Base-by-base conservation (phyloP, 2,888 invertebrate species). In the Cheilosia vernalis region DNA sequence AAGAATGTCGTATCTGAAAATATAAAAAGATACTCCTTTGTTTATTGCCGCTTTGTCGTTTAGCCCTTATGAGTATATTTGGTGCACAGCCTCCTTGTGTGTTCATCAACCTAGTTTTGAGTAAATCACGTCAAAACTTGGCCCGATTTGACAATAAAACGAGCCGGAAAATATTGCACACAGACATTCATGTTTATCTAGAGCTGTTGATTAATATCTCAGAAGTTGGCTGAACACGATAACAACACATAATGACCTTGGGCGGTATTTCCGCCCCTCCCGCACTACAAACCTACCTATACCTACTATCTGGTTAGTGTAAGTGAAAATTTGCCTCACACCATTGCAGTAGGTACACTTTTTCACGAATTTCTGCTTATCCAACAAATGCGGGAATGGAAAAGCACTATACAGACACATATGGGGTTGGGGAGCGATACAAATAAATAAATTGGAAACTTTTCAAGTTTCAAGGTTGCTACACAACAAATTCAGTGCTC, bases 401-500 rank as follows among this genome's bases (percentile, higher is more conserved):
- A 69, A 69, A 56, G 47, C 56, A 56, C 44, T n/a, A 40, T 10
- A 67, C 37, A 56, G 10, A 13, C 4, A 13, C 13, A 37, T 4
- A n/a, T n/a, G 37, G 10, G 4, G 13, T 1, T 37, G 13, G 37
- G 53, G 44, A 67, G 55, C 19, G 33, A 44, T 19, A 67, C 19
- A 67, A 13, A 51, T 21, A 58, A 60, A 37, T 49, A 60, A 60
- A 60, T 37, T 49, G 58, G 49, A 70, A 58, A 60, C 13, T 49
- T 47, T 70, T 60, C 70, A 58, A 70, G 70, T 47, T 70, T 60
- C 70, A 58, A 70, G 70, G 70, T 60, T 37, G 47, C 42, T 37
- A 19, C 56, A 37, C 56, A 13, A 30, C 56, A 13, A 30, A 7
- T 24, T 24, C 6, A 24, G 9, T 24, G 19, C 44, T 33, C 55